Conservation (phyloP, 2,797 vertebrate genomes). For the Tachyglossus aculeatus region DNA sequence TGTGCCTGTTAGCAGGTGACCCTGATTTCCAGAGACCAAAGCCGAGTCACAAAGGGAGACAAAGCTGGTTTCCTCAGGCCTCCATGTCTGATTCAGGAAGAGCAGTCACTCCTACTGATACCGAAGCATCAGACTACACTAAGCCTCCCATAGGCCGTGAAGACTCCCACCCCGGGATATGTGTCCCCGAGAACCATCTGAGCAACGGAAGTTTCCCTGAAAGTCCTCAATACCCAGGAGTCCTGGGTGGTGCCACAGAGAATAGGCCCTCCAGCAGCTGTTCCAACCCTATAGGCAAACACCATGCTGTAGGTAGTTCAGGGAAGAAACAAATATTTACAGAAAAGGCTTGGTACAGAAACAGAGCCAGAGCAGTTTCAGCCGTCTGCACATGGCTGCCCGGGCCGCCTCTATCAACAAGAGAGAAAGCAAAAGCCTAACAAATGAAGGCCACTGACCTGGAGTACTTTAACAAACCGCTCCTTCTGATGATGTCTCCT, state of each 20-base stretch:
- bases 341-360: conserved; percentile 6
- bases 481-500: too few species aligned
- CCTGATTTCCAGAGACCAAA: neutral
- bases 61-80: neutral
- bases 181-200: rapidly evolving
- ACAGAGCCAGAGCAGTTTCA: neutral
- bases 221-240: neutral
- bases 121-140: too few species aligned
- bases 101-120: too few species aligned
- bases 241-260: rapidly evolving
- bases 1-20: neutral
- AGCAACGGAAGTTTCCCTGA: neutral
- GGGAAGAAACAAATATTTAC: conserved; percentile 60
- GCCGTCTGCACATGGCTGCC: too few species aligned
- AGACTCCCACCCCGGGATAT: too few species aligned
- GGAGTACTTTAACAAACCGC: too few species aligned
- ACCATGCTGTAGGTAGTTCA: conserved; percentile 10
- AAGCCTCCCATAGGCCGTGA: too few species aligned
- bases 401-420: too few species aligned
- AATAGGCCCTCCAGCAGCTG: neutral
- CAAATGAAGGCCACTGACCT: too few species aligned
- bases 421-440: too few species aligned
- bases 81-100: too few species aligned
- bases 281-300: conserved; percentile 47
- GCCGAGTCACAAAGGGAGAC: neutral